These are phyloP conservation scores for Coenobita brevimanus DNA, from an alignment of 1,140 invertebrate genomes.

Conservation along the genomic window DNA sequence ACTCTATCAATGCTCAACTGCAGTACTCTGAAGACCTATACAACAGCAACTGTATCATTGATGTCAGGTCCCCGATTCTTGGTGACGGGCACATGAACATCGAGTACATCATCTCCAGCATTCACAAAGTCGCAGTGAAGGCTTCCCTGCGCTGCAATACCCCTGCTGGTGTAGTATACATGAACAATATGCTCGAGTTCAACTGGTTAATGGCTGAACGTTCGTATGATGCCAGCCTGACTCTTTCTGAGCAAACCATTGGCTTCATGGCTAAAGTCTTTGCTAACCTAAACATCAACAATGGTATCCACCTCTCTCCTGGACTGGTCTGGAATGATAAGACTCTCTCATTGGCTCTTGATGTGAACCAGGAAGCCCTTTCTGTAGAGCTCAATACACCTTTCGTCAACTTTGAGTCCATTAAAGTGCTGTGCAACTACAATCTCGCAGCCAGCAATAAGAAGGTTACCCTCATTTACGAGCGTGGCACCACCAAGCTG, in stretches of 20 bases:
- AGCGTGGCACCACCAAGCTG: slow-evolving; percentile 36
- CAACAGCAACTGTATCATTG: slow-evolving; percentile 26
- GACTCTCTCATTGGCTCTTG: slow-evolving; percentile 14
- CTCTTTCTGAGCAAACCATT: slow-evolving; percentile 43
- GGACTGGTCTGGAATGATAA: slow-evolving; percentile 37
- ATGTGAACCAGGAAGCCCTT: slow-evolving; percentile 29
- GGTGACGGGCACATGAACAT: slow-evolving; percentile 37
- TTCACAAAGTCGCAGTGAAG: slow-evolving; percentile 48
- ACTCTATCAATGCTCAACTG: slow-evolving; percentile 37
- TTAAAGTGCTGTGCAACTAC: slow-evolving; percentile 21
- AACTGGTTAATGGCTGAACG: slow-evolving; percentile 4
- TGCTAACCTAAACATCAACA: slow-evolving; percentile 27
- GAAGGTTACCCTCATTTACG: slow-evolving; percentile 52
- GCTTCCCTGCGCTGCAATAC: slow-evolving; percentile 33
- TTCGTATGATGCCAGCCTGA: slow-evolving; percentile 30
- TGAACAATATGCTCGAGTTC: slow-evolving; percentile 46
- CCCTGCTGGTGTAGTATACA: slow-evolving; percentile 9
- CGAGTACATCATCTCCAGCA: slow-evolving; percentile 47
- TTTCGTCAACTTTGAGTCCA: slow-evolving; percentile 47
- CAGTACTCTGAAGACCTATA: slow-evolving; percentile 36
- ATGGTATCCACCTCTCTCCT: slow-evolving; percentile 39
- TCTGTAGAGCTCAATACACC: slow-evolving; percentile 55
- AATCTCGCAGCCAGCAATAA: slow-evolving; percentile 40
- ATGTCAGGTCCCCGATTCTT: slow-evolving; percentile 40
- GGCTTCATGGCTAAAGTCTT: slow-evolving; percentile 27